These are phyloP conservation scores for Babyrousa celebensis DNA, from an alignment of 2,797 vertebrate genomes.

Conservation along the genomic window DNA sequence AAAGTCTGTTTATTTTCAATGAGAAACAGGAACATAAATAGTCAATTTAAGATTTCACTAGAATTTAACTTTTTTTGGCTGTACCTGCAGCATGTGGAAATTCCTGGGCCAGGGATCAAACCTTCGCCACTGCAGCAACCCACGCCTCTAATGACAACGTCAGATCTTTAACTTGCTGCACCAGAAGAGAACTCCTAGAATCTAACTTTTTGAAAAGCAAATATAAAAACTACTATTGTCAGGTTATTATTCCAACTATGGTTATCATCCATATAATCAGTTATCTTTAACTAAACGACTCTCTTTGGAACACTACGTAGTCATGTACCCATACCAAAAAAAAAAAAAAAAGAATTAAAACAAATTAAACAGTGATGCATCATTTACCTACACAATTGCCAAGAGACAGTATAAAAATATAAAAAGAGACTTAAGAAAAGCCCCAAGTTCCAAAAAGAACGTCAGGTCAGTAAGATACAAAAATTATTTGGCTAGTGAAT, in stretches of 20 bases:
- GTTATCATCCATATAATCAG: not conserved
- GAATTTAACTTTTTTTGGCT: no score
- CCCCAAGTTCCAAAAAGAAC: not conserved
- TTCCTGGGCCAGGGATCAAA: no score
- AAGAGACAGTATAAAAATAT: not conserved
- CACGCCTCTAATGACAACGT: no score
- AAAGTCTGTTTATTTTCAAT: not conserved
- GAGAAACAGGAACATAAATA: not conserved
- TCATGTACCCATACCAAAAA: not conserved
- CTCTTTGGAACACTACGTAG: not conserved
- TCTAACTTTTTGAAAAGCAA: conserved; percentile 8
- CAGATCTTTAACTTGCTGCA: no score
- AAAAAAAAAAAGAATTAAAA: conserved; percentile 1
- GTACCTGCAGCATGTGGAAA: no score
- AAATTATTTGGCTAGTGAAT: not conserved
- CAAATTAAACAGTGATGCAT: not conserved
- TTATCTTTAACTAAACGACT: not conserved
- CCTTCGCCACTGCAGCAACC: no score
- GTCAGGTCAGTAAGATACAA: not conserved
- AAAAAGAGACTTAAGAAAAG: not conserved
- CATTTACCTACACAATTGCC: not conserved
- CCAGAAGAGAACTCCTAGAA: not conserved
- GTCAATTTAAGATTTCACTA: not conserved
- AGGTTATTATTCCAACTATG: not conserved
- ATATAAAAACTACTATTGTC: not conserved